Base-by-base conservation (phyloP, 1,140 invertebrate species). In the Drosophila quadrilineata region DNA sequence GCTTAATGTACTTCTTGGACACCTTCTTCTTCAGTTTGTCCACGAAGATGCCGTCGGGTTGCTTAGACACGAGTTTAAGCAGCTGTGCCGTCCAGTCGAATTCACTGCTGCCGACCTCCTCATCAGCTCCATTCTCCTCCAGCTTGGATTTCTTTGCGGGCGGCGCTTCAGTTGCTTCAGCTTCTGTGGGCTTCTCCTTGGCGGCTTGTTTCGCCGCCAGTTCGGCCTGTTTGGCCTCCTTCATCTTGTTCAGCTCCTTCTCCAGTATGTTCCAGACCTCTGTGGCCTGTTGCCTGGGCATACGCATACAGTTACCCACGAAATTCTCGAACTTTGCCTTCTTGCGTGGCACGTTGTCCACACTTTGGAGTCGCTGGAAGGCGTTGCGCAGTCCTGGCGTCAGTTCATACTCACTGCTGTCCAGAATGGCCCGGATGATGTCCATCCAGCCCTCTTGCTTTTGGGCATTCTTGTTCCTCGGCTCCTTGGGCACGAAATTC, bases 301-400 rank as follows among this genome's bases (percentile, higher is more conserved):
- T 90, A 9, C 91, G 89, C 24, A 92, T 91, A 17, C 92, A 91
- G 89, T 91, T 95, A 71, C 91, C 92, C 4, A 94, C 91, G 90
- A 95, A 95, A 79, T 95, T 95, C 64, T 95, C 91, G 91, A 98
- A 99, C 88, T 98, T 98, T 0, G 91, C 90, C 87, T 96, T 95
- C 87, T 98, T 98, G 29, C 97, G 92, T n/a, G 97, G 98, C 74
- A 98, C 95, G 88, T 98, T 99, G 38, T 94, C 93, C 80, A 94
- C 93, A 41, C 93, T 93, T 22, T 93, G 93, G 26, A 98, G 92
- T 9, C 90, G 92, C 64, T 95, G 91, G 22, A 98, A 91, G 21
- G 97, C 90, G 49, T 72, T 91, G 91, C 38, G 95, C 90, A 65
- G 91, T 85, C 19, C 89, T 82, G 26, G 93, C 90, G 21, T 94